phyloP scores from a whole-genome alignment of 2,113 vertebrate genomes.

The Amia ocellicauda region DNA sequence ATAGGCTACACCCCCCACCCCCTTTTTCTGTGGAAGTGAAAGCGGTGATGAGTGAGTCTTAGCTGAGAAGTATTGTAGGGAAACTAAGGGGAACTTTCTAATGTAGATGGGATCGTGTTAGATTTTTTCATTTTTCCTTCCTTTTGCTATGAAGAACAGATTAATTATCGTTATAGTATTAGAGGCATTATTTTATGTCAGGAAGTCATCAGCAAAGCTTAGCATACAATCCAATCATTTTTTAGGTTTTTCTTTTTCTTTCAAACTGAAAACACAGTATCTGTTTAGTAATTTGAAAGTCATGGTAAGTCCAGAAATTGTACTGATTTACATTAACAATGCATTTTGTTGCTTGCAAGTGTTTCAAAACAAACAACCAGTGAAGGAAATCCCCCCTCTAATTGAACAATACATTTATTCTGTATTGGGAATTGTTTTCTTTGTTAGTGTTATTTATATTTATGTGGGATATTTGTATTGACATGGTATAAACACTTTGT shows the following conservation, averaged over 20 bases:
- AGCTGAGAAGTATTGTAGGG: background rate
- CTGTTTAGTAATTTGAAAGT: too few relatives aligned
- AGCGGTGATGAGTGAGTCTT: background rate
- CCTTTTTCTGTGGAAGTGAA: constrained; percentile 15
- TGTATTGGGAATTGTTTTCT: background rate
- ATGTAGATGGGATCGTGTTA: constrained; percentile 32
- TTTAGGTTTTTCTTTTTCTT: too few relatives aligned
- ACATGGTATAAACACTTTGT: background rate
- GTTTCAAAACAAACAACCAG: too few relatives aligned
- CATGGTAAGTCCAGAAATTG: too few relatives aligned
- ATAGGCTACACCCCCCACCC: background rate
- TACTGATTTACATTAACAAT: too few relatives aligned
- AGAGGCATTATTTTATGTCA: background rate
- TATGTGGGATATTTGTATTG: too few relatives aligned
- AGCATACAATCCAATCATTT: background rate
- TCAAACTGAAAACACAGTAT: too few relatives aligned
- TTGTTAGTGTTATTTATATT: background rate
- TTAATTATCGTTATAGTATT: background rate
- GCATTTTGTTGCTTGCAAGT: too few relatives aligned
- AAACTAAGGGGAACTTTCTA: constrained; percentile 17
- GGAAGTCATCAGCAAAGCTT: background rate
- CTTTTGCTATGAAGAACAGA: background rate
- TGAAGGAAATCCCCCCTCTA: too few relatives aligned
- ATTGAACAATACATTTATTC: too few relatives aligned
- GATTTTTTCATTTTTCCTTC: constrained; percentile 24